These are phyloP conservation scores for Parascotia fuliginaria DNA, from an alignment of 2,888 invertebrate species.

Conservation along the genomic window DNA sequence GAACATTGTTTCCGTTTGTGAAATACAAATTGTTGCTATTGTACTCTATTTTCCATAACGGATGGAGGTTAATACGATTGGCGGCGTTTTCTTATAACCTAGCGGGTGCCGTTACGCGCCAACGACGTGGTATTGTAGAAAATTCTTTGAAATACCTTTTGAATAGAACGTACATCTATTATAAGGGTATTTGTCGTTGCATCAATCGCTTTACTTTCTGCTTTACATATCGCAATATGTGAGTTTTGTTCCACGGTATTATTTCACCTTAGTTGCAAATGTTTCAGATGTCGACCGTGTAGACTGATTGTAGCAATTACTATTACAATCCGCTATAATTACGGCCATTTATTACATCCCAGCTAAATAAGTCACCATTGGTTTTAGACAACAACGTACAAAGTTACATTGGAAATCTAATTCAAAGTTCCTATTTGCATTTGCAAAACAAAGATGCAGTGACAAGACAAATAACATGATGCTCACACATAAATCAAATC, in stretches of 20 bases:
- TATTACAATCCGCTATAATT: too few relatives aligned
- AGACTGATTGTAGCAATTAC: too few relatives aligned
- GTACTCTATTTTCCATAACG: constrained; percentile 50
- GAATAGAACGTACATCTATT: constrained; percentile 42
- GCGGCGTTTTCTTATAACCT: constrained; percentile 45
- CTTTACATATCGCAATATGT: constrained; percentile 8
- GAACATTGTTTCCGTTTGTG: constrained; percentile 53
- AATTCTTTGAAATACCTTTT: constrained; percentile 43
- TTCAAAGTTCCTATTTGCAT: too few relatives aligned
- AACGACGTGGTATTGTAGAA: constrained; percentile 26
- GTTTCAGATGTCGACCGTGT: too few relatives aligned
- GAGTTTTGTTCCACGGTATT: constrained; percentile 2
- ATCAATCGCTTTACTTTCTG: constrained; percentile 23
- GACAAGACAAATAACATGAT: too few relatives aligned
- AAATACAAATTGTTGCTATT: constrained; percentile 58
- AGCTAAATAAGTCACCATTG: too few relatives aligned
- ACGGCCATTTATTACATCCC: too few relatives aligned
- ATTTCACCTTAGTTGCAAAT: not conserved
- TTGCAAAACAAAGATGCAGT: too few relatives aligned
- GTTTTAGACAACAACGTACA: too few relatives aligned
- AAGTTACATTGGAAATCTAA: too few relatives aligned
- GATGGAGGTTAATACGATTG: constrained; percentile 39
- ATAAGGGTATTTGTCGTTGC: constrained; percentile 33
- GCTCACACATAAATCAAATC: too few relatives aligned
- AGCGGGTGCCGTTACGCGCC: constrained; percentile 25